A percentile compares a stretch with the other conserved stretches of the same genome.
These are phyloP conservation scores for Deroplatys truncata DNA, from an alignment of 2,888 invertebrate species.

Conservation along the genomic window DNA sequence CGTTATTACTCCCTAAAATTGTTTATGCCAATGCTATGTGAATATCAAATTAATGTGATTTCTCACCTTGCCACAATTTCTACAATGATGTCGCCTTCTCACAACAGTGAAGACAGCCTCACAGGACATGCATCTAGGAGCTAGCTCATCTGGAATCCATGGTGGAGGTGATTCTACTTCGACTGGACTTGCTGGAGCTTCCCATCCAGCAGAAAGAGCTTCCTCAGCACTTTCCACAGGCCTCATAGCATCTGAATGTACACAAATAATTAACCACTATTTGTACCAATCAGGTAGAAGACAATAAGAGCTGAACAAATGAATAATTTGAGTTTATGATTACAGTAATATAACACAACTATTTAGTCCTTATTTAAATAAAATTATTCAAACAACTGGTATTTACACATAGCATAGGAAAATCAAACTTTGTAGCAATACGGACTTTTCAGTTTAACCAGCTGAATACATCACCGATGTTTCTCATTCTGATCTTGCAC, in stretches of 20 bases:
- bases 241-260: background rate
- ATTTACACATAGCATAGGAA: too few relatives aligned
- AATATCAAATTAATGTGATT: background rate
- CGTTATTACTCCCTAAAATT: too few relatives aligned
- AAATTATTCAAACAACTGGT: too few relatives aligned
- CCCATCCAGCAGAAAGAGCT: constrained; percentile 34
- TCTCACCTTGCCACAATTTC: constrained; percentile 81
- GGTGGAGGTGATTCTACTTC: constrained; percentile 61
- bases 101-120: constrained; percentile 90
- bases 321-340: too few relatives aligned
- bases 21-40: too few relatives aligned
- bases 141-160: constrained; percentile 94
- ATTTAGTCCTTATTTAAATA: too few relatives aligned
- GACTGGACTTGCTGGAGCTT: constrained; percentile 33
- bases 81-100: constrained; percentile 90
- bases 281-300: background rate
- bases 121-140: constrained; percentile 91
- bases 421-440: too few relatives aligned
- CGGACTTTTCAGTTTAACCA: too few relatives aligned
- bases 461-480: too few relatives aligned
- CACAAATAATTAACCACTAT: background rate
- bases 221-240: constrained; percentile 41
- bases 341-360: too few relatives aligned
- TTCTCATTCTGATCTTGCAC: too few relatives aligned
- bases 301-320: background rate